phyloP scores from a whole-genome alignment of 1,140 invertebrate species.

The Asbolus verrucosus region DNA sequence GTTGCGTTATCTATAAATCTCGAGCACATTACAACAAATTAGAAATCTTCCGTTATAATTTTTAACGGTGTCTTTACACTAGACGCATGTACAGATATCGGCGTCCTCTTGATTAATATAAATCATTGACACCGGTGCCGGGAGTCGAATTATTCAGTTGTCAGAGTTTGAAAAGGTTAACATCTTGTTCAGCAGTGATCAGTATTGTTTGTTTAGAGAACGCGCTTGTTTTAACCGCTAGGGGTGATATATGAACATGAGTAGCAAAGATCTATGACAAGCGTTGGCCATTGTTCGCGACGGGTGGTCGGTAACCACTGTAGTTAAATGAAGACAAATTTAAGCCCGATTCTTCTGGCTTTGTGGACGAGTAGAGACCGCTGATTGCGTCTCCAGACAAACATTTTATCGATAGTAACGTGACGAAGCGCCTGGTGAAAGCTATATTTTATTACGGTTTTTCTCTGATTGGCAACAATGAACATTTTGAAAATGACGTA shows the following conservation, averaged over 20 bases:
- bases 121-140: conserved; percentile 38
- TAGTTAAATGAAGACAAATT: conserved; percentile 53
- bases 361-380: conserved; percentile 29
- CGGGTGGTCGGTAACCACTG: conserved; percentile 51
- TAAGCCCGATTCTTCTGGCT: conserved; percentile 15
- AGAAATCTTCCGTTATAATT: too few relatives aligned
- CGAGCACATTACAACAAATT: too few relatives aligned
- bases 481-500: too few relatives aligned
- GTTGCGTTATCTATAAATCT: too few relatives aligned
- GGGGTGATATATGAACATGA: conserved; percentile 53
- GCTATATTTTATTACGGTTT: too few relatives aligned
- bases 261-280: conserved; percentile 52
- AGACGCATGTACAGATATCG: too few relatives aligned
- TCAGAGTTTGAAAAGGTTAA: conserved; percentile 50
- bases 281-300: conserved; percentile 49
- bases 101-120: conserved; percentile 32
- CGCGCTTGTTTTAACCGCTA: conserved; percentile 35
- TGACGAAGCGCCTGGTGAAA: too few relatives aligned
- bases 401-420: not conserved
- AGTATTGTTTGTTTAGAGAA: too few relatives aligned
- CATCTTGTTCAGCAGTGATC: conserved; percentile 50
- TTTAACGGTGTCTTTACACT: too few relatives aligned
- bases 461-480: too few relatives aligned
- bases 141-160: conserved; percentile 47
- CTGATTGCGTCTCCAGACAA: conserved; percentile 36